Conservation (phyloP, 2,797 vertebrate genomes). For the Microchirus variegatus region DNA sequence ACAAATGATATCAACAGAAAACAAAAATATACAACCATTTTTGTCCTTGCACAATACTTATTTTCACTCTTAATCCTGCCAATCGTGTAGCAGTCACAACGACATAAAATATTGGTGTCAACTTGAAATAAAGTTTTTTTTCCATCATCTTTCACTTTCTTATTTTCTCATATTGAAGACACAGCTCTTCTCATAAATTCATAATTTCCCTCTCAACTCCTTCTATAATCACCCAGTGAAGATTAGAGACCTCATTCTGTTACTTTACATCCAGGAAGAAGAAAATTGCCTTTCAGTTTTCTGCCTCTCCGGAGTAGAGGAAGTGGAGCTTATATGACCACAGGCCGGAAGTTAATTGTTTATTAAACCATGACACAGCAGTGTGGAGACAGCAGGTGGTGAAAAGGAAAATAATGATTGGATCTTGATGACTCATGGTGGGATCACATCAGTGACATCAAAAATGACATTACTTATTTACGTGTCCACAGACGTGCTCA, state of each 20-base stretch:
- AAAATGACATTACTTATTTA: too few species aligned
- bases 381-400: neutral
- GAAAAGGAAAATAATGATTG: too few species aligned
- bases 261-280: conserved; percentile 19
- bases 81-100: neutral
- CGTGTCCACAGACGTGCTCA: too few species aligned
- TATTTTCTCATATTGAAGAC: conserved; percentile 5
- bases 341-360: conserved; percentile 71
- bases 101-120: conserved; percentile 36
- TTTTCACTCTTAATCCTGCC: conserved; percentile 1
- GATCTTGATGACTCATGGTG: too few species aligned
- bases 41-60: too few species aligned
- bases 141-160: conserved; percentile 19
- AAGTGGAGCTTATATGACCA: conserved; percentile 47
- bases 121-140: conserved; percentile 23
- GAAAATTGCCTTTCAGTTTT: conserved; percentile 41
- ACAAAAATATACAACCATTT: too few species aligned
- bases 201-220: conserved; percentile 37
- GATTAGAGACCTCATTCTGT: conserved; percentile 47
- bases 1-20: too few species aligned
- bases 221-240: conserved; percentile 40
- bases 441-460: too few species aligned
- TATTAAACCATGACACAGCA: conserved; percentile 37
- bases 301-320: conserved; percentile 28
- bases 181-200: conserved; percentile 27